phyloP scores from a whole-genome alignment of 2,888 invertebrate species.

The Heliconius ismenius region DNA sequence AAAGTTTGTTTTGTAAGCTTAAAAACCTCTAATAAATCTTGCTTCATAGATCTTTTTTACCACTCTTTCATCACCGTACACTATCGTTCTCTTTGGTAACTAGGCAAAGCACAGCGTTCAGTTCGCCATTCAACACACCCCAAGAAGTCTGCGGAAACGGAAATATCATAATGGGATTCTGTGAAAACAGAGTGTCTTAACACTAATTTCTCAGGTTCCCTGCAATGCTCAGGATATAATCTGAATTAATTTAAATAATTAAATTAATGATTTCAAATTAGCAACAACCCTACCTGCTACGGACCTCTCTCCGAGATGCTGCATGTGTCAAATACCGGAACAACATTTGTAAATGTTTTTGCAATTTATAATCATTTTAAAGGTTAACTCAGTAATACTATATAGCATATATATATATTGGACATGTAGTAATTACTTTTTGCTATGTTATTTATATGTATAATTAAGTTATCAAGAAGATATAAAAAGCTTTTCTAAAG shows the following conservation, averaged over 20 bases:
- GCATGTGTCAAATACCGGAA: conserved; percentile 43
- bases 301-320: conserved; percentile 38
- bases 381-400: conserved; percentile 17
- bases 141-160: too few species aligned
- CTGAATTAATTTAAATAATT: not conserved
- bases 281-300: not conserved
- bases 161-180: too few species aligned
- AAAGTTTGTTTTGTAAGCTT: too few species aligned
- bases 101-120: too few species aligned
- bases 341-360: conserved; percentile 33
- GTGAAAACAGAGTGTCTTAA: too few species aligned
- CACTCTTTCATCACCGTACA: too few species aligned
- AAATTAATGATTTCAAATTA: not conserved
- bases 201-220: too few species aligned
- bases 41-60: too few species aligned
- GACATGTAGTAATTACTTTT: conserved; percentile 7
- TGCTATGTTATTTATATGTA: conserved; percentile 6
- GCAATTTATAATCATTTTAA: conserved; percentile 30
- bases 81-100: too few species aligned
- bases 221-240: not conserved
- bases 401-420: not conserved
- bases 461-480: not conserved
- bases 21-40: too few species aligned
- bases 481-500: too few species aligned
- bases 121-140: too few species aligned